Conservation (phyloP, 1,140 invertebrate genomes). For the Phymastichus coffea region DNA sequence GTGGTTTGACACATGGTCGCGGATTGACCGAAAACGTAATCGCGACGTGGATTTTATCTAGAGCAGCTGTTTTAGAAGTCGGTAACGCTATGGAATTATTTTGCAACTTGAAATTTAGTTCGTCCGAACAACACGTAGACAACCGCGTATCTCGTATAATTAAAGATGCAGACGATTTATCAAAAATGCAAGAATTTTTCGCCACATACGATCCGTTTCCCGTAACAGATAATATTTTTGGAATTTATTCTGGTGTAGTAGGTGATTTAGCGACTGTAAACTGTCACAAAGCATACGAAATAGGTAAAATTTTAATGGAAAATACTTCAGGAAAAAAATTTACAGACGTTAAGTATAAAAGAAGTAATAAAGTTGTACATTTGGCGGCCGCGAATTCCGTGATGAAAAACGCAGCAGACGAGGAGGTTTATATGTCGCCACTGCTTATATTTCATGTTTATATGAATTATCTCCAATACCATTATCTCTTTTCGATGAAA, state of each 20-base stretch:
- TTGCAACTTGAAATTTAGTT: slow-evolving; percentile 15
- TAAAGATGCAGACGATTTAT: slow-evolving; percentile 34
- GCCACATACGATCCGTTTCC: slow-evolving; percentile 28
- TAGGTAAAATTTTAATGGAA: too few relatives aligned
- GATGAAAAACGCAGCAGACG: slow-evolving; percentile 19
- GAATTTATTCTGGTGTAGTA: slow-evolving; percentile 34
- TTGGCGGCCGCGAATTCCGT: neutral
- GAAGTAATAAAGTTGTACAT: slow-evolving; percentile 18
- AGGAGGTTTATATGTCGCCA: too few relatives aligned
- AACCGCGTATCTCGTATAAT: slow-evolving; percentile 28
- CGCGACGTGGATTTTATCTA: too few relatives aligned
- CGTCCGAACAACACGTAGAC: slow-evolving; percentile 40
- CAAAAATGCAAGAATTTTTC: slow-evolving; percentile 33
- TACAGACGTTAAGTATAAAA: slow-evolving; percentile 23
- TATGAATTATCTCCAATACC: slow-evolving; percentile 34
- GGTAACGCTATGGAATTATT: slow-evolving; percentile 37
- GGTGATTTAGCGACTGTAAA: slow-evolving; percentile 28
- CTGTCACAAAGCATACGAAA: slow-evolving; percentile 33
- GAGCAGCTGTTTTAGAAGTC: too few relatives aligned
- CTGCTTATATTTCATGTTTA: slow-evolving; percentile 30
- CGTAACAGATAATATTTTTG: too few relatives aligned
- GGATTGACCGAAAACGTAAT: slow-evolving; percentile 32
- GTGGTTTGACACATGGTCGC: slow-evolving; percentile 30
- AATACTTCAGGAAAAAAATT: too few relatives aligned
- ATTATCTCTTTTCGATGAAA: slow-evolving; percentile 31